phyloP scores from a whole-genome alignment of 2,888 invertebrate genomes.

The Hetaerina titia region DNA sequence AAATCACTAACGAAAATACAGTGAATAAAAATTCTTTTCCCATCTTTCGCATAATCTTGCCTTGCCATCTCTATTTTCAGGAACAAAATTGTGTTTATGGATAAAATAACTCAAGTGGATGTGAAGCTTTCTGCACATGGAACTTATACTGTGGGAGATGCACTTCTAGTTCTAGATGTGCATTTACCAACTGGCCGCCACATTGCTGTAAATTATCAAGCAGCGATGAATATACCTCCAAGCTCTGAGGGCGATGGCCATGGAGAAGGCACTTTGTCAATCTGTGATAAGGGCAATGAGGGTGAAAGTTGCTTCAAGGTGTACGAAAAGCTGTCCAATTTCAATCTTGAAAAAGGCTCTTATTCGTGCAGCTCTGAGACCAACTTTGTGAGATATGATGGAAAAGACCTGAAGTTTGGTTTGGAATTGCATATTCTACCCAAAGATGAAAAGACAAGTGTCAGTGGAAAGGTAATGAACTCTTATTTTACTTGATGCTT shows the following conservation, averaged over 20 bases:
- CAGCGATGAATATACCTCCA: conserved; percentile 73
- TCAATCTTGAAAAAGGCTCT: conserved; percentile 76
- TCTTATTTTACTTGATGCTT: background rate
- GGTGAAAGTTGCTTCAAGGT: conserved; percentile 31
- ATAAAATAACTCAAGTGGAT: conserved; percentile 78
- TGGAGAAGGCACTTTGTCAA: background rate
- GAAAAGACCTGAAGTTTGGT: conserved; percentile 77
- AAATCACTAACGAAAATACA: no score
- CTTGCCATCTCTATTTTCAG: conserved; percentile 73
- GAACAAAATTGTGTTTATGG: conserved; percentile 79
- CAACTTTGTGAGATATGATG: conserved; percentile 77
- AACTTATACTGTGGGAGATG: conserved; percentile 77
- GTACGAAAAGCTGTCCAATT: conserved; percentile 71
- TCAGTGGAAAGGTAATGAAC: conserved; percentile 68
- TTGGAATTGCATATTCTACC: conserved; percentile 76
- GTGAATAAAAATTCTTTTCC: no score
- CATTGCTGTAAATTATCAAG: conserved; percentile 76
- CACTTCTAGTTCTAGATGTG: conserved; percentile 78
- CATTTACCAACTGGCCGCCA: conserved; percentile 79
- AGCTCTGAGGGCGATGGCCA: conserved; percentile 70
- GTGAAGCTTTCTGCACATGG: conserved; percentile 78
- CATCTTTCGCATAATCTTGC: no score
- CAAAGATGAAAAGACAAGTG: conserved; percentile 74
- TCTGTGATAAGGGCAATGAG: background rate
- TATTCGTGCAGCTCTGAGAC: conserved; percentile 76